Base-by-base conservation (phyloP, 2,888 invertebrate genomes). In the Pediacus dermestoides region DNA sequence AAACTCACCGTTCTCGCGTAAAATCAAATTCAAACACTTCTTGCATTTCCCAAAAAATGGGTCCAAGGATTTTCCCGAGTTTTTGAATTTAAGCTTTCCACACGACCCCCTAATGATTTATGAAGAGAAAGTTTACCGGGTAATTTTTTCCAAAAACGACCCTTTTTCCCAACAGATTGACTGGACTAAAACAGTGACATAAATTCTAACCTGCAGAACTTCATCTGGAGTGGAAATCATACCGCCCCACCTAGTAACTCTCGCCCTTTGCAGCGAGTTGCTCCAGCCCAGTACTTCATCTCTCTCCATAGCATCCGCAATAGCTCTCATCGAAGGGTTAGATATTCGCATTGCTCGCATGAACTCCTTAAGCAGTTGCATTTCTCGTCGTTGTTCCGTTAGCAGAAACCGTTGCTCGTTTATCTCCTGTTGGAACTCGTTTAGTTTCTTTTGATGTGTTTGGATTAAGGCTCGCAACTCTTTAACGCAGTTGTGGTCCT, bases 161-260 rank as follows among this genome's bases (percentile, higher is more conserved):
- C n/a, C n/a, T n/a, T n/a, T n/a, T n/a, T n/a, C n/a, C n/a, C n/a
- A n/a, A n/a, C n/a, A n/a, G n/a, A n/a, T n/a, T n/a, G n/a, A n/a
- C n/a, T n/a, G n/a, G n/a, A n/a, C n/a, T n/a, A n/a, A n/a, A n/a
- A n/a, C n/a, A n/a, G n/a, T n/a, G n/a, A n/a, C n/a, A n/a, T n/a
- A n/a, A n/a, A n/a, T n/a, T n/a, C 44, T 62, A 66, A 89, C 89
- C 81, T 90, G 90, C 53, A 94, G 73, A 34, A 90, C 85, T 69
- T 91, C 90, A 66, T 96, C 95, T 0, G 96, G 96, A 7, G 96
- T 96, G 15, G 94, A 94, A 61, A 96, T 96, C 93, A 96, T 94
- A 37, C 95, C 95, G 36, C 95, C 96, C 96, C 95, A 96, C 39
- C 95, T 78, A 1, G 93, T 93, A 27, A 96, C 95, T 42, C 93